Evolutionary conservation across 2,797 vertebrate species (phyloP).

Genomic region (Eospalax fontanierii): DNA sequence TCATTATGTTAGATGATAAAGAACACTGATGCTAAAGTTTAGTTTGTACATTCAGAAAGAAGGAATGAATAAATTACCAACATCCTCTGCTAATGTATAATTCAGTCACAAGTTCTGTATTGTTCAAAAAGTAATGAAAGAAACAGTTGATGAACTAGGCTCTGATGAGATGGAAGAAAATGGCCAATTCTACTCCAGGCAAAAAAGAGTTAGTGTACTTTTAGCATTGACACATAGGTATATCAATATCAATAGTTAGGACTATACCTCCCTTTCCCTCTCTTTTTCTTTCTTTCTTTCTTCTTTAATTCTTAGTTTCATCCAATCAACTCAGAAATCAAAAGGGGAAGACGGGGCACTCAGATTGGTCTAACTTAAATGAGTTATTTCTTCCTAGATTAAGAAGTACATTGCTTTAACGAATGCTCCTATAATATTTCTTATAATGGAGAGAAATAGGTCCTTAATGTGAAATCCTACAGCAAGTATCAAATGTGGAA

Average conservation of each 20-base stretch:
- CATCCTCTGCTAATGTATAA: background rate
- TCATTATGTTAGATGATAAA: background rate
- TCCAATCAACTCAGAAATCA: background rate
- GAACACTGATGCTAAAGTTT: background rate
- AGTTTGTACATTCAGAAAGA: background rate
- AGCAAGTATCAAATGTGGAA: background rate
- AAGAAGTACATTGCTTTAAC: background rate
- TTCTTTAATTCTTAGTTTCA: background rate
- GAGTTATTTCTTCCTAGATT: background rate
- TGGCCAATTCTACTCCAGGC: background rate
- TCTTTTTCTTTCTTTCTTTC: background rate
- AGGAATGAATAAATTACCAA: background rate
- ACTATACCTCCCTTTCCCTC: background rate
- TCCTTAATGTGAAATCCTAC: background rate
- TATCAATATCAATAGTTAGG: too few relatives aligned
- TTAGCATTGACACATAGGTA: background rate
- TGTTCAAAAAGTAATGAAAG: background rate
- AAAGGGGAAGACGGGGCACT: fast-evolving
- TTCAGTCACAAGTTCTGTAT: background rate
- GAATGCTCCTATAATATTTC: background rate
- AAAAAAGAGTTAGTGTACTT: background rate
- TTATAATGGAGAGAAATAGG: background rate
- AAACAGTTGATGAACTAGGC: background rate
- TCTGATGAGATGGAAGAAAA: background rate
- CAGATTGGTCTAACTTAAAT: background rate